These are phyloP conservation scores for Nasonia longicornis DNA, from an alignment of 1,140 invertebrate genomes.

Conservation along the genomic window DNA sequence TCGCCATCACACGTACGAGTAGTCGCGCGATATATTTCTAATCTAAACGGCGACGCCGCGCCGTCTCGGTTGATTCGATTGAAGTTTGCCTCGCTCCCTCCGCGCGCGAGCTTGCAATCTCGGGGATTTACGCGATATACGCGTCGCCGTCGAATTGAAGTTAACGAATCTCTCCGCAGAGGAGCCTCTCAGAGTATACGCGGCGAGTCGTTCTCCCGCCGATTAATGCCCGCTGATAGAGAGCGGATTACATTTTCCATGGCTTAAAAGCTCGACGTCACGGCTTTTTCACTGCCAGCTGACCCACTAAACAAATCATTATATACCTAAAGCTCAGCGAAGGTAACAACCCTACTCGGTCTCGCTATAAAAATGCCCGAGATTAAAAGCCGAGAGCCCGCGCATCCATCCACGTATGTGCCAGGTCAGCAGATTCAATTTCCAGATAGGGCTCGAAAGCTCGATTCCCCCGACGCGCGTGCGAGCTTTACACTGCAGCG, in stretches of 20 bases:
- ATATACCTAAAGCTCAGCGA: background rate
- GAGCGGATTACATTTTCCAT: conserved; percentile 23
- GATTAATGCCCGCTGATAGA: conserved; percentile 33
- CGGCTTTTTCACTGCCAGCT: background rate
- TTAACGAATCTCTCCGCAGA: conserved; percentile 17
- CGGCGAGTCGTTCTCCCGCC: background rate
- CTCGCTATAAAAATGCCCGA: conserved; percentile 12
- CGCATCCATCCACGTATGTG: background rate
- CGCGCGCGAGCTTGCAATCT: conserved; percentile 16
- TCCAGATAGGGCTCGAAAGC: conserved; percentile 18
- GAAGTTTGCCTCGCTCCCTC: background rate
- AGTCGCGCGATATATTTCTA: conserved; percentile 35
- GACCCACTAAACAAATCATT: conserved; percentile 13
- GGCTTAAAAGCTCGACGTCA: background rate
- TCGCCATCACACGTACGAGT: background rate
- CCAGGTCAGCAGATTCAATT: conserved; percentile 41
- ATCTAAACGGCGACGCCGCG: conserved; percentile 28
- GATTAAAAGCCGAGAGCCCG: conserved; percentile 4
- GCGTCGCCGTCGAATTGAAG: conserved; percentile 35
- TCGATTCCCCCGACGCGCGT: background rate
- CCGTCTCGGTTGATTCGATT: conserved; percentile 34
- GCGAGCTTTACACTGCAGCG: background rate
- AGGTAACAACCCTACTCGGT: too few species aligned
- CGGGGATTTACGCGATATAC: conserved; percentile 34
- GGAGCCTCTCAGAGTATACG: background rate